Conservation (phyloP, 2,113 vertebrate genomes). For the Sinocyclocheilus grahami region DNA sequence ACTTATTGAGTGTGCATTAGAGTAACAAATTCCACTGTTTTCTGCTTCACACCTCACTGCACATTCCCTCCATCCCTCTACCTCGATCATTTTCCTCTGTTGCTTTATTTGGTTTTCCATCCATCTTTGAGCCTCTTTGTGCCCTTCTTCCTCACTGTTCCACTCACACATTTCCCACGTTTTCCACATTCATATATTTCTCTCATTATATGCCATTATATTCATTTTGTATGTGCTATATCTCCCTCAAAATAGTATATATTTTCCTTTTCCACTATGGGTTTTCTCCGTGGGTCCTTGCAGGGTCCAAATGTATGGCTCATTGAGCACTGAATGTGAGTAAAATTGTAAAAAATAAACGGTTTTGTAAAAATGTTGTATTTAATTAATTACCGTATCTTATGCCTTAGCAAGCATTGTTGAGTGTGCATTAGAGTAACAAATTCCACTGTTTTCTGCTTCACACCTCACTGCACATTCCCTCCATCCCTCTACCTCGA, state of each 20-base stretch:
- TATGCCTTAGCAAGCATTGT: too few relatives aligned
- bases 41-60: conserved; percentile 38
- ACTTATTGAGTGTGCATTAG: neutral
- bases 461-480: conserved; percentile 40
- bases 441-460: conserved; percentile 50
- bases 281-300: neutral
- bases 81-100: neutral
- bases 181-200: neutral
- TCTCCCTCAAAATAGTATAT: neutral
- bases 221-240: neutral
- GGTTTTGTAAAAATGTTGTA: neutral
- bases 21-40: conserved; percentile 38
- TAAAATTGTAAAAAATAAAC: neutral
- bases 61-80: conserved; percentile 28
- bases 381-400: neutral
- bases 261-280: neutral
- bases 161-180: conserved; percentile 11
- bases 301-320: neutral
- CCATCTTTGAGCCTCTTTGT: conserved; percentile 19
- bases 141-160: conserved; percentile 2
- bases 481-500: conserved; percentile 9
- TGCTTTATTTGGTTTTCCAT: conserved; percentile 8
- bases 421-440: conserved; percentile 22
- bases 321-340: neutral
- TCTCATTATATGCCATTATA: neutral